phyloP scores from a whole-genome alignment of 1,140 invertebrate species.

The Tetraneura akinire region DNA sequence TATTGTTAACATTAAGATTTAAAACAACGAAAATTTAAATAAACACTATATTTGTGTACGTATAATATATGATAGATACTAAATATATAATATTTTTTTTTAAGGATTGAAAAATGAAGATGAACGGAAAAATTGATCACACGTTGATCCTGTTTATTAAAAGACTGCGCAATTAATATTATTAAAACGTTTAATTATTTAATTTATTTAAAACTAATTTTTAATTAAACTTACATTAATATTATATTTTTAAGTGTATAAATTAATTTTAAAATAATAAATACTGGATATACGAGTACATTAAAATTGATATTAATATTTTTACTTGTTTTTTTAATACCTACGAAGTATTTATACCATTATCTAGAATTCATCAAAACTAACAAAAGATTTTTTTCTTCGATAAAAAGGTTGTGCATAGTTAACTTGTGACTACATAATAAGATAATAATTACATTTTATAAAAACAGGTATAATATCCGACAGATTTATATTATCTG shows the following conservation, averaged over 20 bases:
- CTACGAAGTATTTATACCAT: no score
- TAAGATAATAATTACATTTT: neutral
- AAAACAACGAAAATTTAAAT: no score
- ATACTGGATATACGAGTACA: neutral
- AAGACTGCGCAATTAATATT: constrained; percentile 45
- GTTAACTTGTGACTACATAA: neutral
- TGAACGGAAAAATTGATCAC: neutral
- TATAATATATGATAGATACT: no score
- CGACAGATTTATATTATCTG: neutral
- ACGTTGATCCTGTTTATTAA: neutral
- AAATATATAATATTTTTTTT: no score
- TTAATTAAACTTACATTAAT: neutral
- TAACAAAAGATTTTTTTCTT: neutral
- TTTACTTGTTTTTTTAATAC: neutral
- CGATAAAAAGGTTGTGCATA: neutral
- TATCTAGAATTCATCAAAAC: neutral
- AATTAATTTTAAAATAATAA: neutral
- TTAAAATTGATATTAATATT: no score
- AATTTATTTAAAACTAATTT: neutral
- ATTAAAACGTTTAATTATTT: constrained; percentile 4
- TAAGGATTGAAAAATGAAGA: constrained; percentile 37
- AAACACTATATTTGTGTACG: no score
- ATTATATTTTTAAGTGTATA: neutral
- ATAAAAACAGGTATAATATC: neutral
- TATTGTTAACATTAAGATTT: no score